Evolutionary conservation across 2,113 vertebrate genomes (phyloP).

Genomic region (Tyrannus savana): DNA sequence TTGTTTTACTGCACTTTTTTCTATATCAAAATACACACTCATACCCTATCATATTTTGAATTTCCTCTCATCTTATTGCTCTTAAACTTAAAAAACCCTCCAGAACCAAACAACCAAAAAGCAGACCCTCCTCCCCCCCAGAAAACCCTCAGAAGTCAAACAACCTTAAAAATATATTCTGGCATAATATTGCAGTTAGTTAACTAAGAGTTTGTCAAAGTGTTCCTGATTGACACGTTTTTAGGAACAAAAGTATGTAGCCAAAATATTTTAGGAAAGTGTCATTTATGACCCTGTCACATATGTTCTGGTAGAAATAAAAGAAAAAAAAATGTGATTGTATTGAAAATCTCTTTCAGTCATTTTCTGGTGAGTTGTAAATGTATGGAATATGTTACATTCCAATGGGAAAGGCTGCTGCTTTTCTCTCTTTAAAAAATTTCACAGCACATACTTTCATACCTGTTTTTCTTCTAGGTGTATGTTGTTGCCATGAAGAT

Average conservation of each 20-base stretch:
- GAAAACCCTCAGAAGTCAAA: not conserved
- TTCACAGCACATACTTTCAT: not conserved
- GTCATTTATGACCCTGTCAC: not conserved
- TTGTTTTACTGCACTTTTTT: not conserved
- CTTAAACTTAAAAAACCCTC: not conserved
- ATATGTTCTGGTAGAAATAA: not conserved
- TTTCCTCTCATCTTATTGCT: not conserved
- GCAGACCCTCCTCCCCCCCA: not conserved
- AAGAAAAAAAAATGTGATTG: not conserved
- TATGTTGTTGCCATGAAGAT: conserved; percentile 97
- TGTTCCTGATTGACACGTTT: not conserved
- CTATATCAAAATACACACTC: not conserved
- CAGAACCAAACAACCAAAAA: not conserved
- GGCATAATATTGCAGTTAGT: not conserved
- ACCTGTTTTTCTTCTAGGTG: conserved; percentile 78
- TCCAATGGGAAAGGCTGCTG: not conserved
- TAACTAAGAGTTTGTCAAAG: not conserved
- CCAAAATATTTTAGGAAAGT: not conserved
- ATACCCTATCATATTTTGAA: not conserved
- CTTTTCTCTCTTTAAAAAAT: not conserved
- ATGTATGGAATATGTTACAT: not conserved
- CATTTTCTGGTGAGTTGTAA: not conserved
- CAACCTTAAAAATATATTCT: not conserved
- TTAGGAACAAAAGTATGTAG: not conserved
- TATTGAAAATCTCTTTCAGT: not conserved